Evolutionary conservation across 2,888 invertebrate species (phyloP).

Genomic region (Cheilosia vulpina): DNA sequence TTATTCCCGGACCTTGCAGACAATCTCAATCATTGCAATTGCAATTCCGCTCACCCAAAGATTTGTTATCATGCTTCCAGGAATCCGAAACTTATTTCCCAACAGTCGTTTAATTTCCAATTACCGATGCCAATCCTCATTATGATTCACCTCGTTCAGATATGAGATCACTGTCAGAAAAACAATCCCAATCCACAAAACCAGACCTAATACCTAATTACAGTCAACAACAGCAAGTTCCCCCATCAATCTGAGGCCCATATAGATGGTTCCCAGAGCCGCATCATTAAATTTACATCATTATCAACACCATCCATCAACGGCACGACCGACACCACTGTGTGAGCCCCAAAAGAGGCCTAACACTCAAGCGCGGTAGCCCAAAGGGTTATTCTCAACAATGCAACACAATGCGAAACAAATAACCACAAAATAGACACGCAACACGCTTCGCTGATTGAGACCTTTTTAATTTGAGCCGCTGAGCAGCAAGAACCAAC

Average conservation of each 20-base stretch:
- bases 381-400: slow-evolving; percentile 52
- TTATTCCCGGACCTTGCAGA: too few species aligned
- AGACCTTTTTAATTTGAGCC: slow-evolving; percentile 60
- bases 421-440: slow-evolving; percentile 56
- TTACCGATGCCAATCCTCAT: not conserved
- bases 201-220: slow-evolving; percentile 53
- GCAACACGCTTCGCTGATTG: slow-evolving; percentile 73
- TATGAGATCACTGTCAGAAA: slow-evolving; percentile 24
- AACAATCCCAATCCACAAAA: not conserved
- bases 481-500: slow-evolving; percentile 15
- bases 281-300: slow-evolving; percentile 69
- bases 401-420: slow-evolving; percentile 54
- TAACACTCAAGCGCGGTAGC: slow-evolving; percentile 30
- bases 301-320: slow-evolving; percentile 58
- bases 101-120: slow-evolving; percentile 7
- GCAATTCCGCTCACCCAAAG: not conserved
- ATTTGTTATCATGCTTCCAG: not conserved
- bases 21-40: not conserved
- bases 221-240: slow-evolving; percentile 50
- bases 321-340: slow-evolving; percentile 8
- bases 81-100: not conserved
- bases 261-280: slow-evolving; percentile 15
- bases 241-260: slow-evolving; percentile 44
- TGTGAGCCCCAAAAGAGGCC: slow-evolving; percentile 40
- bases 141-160: slow-evolving; percentile 12